A percentile compares a stretch with the other conserved stretches of the same genome.
Conservation (phyloP, 1,140 invertebrate species). For the Eriocheir sinensis region DNA sequence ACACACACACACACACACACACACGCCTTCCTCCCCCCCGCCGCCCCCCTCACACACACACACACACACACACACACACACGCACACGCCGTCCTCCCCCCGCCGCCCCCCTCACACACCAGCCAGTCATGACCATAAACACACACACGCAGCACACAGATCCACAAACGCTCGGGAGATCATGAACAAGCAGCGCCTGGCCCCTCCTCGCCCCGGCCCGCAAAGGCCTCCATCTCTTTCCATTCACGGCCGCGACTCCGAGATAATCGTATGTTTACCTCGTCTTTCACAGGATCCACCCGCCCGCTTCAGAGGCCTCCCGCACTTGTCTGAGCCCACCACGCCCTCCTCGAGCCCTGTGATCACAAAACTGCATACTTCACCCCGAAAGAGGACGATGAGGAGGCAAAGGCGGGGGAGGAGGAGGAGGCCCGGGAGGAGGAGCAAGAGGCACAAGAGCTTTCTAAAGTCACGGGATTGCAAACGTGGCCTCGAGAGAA, state of each 20-base stretch:
- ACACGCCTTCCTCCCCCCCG: background rate
- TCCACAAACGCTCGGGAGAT: background rate
- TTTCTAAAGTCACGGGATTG: background rate
- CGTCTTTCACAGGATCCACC: background rate
- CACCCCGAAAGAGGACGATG: background rate
- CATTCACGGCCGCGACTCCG: background rate
- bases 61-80: background rate
- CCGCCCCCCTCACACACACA: too few relatives aligned
- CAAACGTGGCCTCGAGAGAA: background rate
- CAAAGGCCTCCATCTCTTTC: conserved; percentile 23
- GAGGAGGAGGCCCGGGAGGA: background rate
- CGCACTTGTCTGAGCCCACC: background rate
- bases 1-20: background rate
- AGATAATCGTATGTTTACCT: conserved; percentile 5
- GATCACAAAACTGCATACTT: conserved; percentile 3
- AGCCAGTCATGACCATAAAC: background rate
- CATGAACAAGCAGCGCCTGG: background rate
- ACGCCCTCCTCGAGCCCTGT: background rate
- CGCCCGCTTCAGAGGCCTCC: background rate
- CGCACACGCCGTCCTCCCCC: background rate
- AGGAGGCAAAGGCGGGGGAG: background rate
- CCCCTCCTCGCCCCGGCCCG: background rate
- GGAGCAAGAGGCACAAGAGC: background rate
- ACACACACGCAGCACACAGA: background rate
- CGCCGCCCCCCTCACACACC: background rate